phyloP scores from a whole-genome alignment of 2,888 invertebrate genomes.

The Stenurella melanura region DNA sequence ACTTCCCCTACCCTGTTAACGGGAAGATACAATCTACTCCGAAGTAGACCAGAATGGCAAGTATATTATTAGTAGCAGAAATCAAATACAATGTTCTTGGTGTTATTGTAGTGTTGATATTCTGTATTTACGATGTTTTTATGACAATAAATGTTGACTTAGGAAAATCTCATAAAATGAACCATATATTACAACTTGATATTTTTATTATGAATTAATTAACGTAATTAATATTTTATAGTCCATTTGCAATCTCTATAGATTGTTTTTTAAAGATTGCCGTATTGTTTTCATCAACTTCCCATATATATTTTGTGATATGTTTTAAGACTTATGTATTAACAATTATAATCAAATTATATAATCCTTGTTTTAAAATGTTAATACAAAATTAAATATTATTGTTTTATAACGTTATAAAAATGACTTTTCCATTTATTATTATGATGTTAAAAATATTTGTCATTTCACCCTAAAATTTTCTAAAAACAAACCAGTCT shows the following conservation, averaged over 20 bases:
- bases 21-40: no score
- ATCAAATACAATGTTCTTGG: no score
- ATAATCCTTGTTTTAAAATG: no score
- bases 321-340: no score
- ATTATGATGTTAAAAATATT: conserved; percentile 9
- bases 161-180: background rate
- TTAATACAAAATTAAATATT: background rate
- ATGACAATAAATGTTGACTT: background rate
- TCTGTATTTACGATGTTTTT: no score
- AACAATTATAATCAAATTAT: no score
- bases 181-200: background rate
- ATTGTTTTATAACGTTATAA: background rate
- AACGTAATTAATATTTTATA: conserved; percentile 7
- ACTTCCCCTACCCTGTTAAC: no score
- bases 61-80: no score
- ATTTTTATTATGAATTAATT: conserved; percentile 1
- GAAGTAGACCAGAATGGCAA: no score
- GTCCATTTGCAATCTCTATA: background rate
- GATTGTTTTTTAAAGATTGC: background rate
- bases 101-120: no score
- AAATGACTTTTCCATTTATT: background rate
- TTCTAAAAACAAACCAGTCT: conserved; percentile 27
- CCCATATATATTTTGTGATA: no score
- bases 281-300: background rate
- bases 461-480: conserved; percentile 21